Conservation (phyloP, 2,797 vertebrate species). For the Pantherophis alleghaniensis region DNA sequence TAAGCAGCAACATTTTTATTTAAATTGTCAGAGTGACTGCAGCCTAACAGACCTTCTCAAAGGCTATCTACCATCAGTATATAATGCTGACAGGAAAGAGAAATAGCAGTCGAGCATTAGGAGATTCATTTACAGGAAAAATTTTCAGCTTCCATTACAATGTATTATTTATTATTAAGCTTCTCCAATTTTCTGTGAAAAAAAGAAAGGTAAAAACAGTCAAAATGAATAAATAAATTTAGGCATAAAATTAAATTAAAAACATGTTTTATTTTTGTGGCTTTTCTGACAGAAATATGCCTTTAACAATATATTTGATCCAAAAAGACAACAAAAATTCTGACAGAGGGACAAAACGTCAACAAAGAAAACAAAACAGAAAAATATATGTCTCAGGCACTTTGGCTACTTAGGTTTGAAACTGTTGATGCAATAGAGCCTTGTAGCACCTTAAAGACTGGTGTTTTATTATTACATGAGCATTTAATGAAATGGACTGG, state of each 20-base stretch:
- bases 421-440: neutral
- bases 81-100: neutral
- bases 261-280: neutral
- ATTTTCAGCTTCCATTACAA: neutral
- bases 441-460: neutral
- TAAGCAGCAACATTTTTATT: neutral
- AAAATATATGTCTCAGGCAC: neutral
- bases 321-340: neutral
- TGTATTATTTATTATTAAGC: neutral
- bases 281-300: neutral
- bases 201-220: neutral
- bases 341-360: constrained; percentile 2
- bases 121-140: neutral
- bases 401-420: neutral
- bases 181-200: neutral
- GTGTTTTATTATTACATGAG: neutral
- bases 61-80: neutral
- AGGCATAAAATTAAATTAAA: neutral
- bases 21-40: neutral
- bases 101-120: neutral
- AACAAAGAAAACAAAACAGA: neutral
- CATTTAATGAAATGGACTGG: neutral
- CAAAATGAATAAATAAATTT: constrained; percentile 2
- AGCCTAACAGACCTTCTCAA: neutral
- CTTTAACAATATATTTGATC: neutral